phyloP scores from a whole-genome alignment of 2,888 invertebrate species.

The Cephus rjabovi region DNA sequence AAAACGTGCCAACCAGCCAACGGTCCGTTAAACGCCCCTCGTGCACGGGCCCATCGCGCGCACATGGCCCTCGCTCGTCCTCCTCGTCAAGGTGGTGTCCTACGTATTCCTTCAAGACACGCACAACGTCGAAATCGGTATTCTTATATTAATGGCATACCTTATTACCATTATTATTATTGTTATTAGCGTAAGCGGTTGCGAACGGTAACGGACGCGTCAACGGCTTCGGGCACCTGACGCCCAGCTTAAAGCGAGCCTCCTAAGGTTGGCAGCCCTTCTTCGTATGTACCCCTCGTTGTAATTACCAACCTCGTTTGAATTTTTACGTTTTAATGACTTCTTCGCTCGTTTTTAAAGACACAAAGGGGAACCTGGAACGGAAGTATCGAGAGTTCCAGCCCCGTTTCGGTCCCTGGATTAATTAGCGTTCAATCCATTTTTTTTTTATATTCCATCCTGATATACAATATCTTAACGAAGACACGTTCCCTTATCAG shows the following conservation, averaged over 20 bases:
- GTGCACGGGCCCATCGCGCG: constrained; percentile 38
- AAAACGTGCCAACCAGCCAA: constrained; percentile 49
- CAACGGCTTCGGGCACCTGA: constrained; percentile 64
- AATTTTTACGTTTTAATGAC: constrained; percentile 3
- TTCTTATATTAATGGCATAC: constrained; percentile 61
- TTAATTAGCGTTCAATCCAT: neutral
- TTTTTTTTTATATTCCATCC: neutral
- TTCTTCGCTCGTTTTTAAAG: neutral
- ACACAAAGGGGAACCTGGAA: neutral
- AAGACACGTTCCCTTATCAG: neutral
- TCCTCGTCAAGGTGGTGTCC: neutral
- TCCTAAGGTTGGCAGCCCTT: neutral
- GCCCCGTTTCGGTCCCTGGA: neutral
- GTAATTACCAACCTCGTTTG: constrained; percentile 2
- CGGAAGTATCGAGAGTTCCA: neutral
- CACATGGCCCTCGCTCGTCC: constrained; percentile 54
- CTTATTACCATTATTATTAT: constrained; percentile 30
- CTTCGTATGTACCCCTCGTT: constrained; percentile 6
- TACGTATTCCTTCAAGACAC: constrained; percentile 35
- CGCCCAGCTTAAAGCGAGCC: constrained; percentile 19
- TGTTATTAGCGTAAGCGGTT: constrained; percentile 47
- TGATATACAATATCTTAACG: neutral
- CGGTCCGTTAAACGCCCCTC: constrained; percentile 57
- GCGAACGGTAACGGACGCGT: constrained; percentile 59
- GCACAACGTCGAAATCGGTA: constrained; percentile 42